Conservation (phyloP, 2,888 invertebrate species). For the Oscheius sp. region DNA sequence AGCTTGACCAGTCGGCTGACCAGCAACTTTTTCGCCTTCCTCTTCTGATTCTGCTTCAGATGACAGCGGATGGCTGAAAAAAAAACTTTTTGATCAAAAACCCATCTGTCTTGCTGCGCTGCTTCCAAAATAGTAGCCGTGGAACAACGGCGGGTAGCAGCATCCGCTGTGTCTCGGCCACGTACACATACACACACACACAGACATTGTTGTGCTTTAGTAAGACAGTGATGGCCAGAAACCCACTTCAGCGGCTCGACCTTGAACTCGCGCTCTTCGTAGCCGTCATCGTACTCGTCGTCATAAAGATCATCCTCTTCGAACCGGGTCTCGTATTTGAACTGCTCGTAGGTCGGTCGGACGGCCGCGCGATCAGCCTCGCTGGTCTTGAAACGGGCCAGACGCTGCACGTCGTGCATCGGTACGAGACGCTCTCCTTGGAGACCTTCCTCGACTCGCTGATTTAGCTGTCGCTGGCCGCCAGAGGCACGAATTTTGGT, state of each 20-base stretch:
- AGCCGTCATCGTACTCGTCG: slow-evolving; percentile 68
- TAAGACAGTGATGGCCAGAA: background rate
- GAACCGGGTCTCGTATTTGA: slow-evolving; percentile 54
- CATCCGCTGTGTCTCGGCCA: too few species aligned
- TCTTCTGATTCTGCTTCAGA: slow-evolving; percentile 31
- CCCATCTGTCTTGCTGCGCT: too few species aligned
- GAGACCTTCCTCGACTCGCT: slow-evolving; percentile 7
- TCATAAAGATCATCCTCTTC: slow-evolving; percentile 54
- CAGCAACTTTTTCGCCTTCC: slow-evolving; percentile 6
- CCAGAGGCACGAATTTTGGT: background rate
- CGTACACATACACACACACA: too few species aligned
- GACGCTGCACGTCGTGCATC: slow-evolving; percentile 46
- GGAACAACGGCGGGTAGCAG: too few species aligned
- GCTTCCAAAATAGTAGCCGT: too few species aligned
- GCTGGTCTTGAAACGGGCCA: slow-evolving; percentile 46
- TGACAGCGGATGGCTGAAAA: slow-evolving; percentile 22
- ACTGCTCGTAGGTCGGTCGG: slow-evolving; percentile 57
- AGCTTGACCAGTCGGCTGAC: background rate
- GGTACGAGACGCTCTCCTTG: slow-evolving; percentile 49
- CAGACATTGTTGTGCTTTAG: too few species aligned
- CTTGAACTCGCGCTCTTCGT: slow-evolving; percentile 55
- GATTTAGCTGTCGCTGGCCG: too few species aligned
- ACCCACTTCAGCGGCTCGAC: slow-evolving; percentile 53
- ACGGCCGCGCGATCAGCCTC: slow-evolving; percentile 54
- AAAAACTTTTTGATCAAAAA: background rate